Conservation (phyloP, 2,797 vertebrate species). For the Aselliscus stoliczkanus region DNA sequence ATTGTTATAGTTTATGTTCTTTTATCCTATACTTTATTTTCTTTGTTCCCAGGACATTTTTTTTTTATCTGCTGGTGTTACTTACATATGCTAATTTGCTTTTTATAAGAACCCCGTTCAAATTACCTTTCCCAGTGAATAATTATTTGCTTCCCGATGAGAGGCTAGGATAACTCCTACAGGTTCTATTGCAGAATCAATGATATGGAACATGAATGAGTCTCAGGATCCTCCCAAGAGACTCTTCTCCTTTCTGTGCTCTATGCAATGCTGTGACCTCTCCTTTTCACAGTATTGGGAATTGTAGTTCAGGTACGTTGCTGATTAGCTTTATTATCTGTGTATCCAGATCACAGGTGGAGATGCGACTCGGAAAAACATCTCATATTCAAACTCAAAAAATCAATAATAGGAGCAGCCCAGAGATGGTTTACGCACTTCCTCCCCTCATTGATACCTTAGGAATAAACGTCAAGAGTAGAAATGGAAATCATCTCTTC, state of each 20-base stretch:
- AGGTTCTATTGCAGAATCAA: conserved; percentile 34
- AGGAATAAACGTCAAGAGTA: conserved; percentile 40
- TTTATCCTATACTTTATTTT: conserved; percentile 22
- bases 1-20: neutral
- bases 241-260: neutral
- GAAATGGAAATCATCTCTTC: conserved; percentile 44
- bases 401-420: neutral
- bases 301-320: neutral
- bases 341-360: neutral
- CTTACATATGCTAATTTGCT: conserved; percentile 48
- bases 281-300: neutral
- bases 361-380: neutral
- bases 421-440: neutral
- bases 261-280: neutral
- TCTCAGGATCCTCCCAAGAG: neutral
- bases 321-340: neutral
- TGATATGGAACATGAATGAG: conserved; percentile 5
- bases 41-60: neutral
- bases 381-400: neutral
- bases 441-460: neutral
- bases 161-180: neutral
- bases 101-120: conserved; percentile 17
- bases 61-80: neutral
- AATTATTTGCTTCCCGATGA: conserved; percentile 43
- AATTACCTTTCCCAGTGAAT: conserved; percentile 51